Conservation (phyloP, 2,888 invertebrate species). For the Amblyjoppa proteus region DNA sequence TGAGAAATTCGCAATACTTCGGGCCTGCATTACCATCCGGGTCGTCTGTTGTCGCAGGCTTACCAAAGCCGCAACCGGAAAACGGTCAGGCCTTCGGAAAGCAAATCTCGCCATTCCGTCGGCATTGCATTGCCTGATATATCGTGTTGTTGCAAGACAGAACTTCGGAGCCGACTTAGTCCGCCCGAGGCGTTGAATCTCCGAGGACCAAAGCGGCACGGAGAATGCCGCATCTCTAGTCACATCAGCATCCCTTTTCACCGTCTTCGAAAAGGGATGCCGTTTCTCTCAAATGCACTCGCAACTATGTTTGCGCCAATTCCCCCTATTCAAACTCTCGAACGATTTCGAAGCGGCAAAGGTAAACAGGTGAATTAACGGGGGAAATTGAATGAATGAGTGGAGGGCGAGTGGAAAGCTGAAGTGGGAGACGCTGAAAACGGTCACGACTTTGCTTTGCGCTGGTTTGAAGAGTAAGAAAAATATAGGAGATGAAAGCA, state of each 20-base stretch:
- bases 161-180: slow-evolving; percentile 79
- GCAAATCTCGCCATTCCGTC: slow-evolving; percentile 47
- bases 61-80: slow-evolving; percentile 25
- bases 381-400: not conserved
- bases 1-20: slow-evolving; percentile 20
- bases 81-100: slow-evolving; percentile 56
- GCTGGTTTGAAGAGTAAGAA: not conserved
- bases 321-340: not conserved
- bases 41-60: slow-evolving; percentile 35
- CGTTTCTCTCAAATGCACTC: not conserved
- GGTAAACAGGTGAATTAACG: not conserved
- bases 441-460: not conserved
- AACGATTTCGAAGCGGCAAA: not conserved
- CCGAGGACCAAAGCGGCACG: not conserved
- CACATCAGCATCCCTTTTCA: slow-evolving; percentile 10
- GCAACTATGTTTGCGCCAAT: not conserved
- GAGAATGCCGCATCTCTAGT: slow-evolving; percentile 8
- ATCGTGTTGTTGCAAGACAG: slow-evolving; percentile 75
- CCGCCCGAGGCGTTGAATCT: slow-evolving; percentile 68
- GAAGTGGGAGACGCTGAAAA: not conserved
- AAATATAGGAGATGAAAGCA: slow-evolving; percentile 22
- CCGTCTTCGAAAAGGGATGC: not conserved
- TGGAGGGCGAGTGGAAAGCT: not conserved
- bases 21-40: slow-evolving; percentile 21
- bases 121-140: slow-evolving; percentile 67